Base-by-base conservation (phyloP, 2,888 invertebrate genomes). In the Sericinus montela region DNA sequence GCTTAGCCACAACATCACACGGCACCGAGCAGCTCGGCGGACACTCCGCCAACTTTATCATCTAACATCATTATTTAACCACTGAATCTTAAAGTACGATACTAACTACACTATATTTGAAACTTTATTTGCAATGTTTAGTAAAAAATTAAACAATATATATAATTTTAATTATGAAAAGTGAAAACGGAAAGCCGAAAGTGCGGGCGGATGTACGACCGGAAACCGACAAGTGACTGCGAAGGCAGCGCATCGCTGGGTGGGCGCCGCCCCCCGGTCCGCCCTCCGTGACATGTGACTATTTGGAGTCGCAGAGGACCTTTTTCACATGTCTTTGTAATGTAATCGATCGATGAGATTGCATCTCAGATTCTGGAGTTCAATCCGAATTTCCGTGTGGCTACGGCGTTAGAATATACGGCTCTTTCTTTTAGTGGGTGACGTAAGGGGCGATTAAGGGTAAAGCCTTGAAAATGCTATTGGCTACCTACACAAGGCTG, bases 171-270 rank as follows among this genome's bases (percentile, higher is more conserved):
- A 19, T 3, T 3, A 19, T 5, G 5, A 19, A 19, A 19, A 32
- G 10, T 32, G 11, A 11, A 3, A 32, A 32, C 11, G 11, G 32
- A 11, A 32, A 32, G 32, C n/a, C 11, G 25, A 79, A 75, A 70
- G 68, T 72, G 69, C 82, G 80, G 64, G 70, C 83, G 83, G 83
- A 80, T 77, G 70, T 71, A 68, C 51, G 63, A 72, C 83, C 85
- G 84, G 85, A 84, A 84, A 67, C 75, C 58, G 56, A 58, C 70
- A 68, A 81, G 73, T 79, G 79, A 56, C 65, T 64, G 53, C 48
- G 51, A 49, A 43, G 51, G 45, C 48, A 34, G 39, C 46, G 34
- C 43, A 11, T 11, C 11, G 47, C 16, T 30, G 43, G 9, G 11
- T 3, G 41, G 49, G 47, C 53, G 48, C 48, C 55, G 39, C 53